Evolutionary conservation across 2,888 invertebrate species (phyloP).

Genomic region (Caenorhabditis sp.): DNA sequence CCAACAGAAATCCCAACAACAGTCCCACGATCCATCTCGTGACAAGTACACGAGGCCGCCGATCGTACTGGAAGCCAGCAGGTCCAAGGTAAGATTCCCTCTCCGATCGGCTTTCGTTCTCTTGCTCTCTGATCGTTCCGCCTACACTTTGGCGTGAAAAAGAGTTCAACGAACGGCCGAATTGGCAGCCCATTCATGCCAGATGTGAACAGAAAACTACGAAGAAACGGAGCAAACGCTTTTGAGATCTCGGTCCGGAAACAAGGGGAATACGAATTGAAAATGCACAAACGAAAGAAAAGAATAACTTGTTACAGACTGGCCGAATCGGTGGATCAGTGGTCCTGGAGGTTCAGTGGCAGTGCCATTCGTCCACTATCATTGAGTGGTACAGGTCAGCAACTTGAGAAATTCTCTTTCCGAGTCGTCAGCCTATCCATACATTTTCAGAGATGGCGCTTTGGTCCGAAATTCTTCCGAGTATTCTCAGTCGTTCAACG

Average conservation of each 20-base stretch:
- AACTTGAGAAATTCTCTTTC: slow-evolving; percentile 50
- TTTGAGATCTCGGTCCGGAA: background rate
- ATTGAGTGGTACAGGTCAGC: slow-evolving; percentile 78
- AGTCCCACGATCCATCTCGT: slow-evolving; percentile 28
- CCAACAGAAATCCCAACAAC: slow-evolving; percentile 10
- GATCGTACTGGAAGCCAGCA: slow-evolving; percentile 74
- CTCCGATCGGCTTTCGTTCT: background rate
- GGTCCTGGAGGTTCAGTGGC: slow-evolving; percentile 74
- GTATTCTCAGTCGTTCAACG: slow-evolving; percentile 74
- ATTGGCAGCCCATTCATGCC: slow-evolving; percentile 54
- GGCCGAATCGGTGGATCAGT: slow-evolving; percentile 70
- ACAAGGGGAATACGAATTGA: background rate
- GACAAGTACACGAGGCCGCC: slow-evolving; percentile 72
- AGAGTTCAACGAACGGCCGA: slow-evolving; percentile 28
- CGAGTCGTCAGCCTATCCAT: no score
- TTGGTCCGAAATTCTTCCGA: slow-evolving; percentile 63
- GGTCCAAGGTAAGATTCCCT: slow-evolving; percentile 69
- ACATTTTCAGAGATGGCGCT: slow-evolving; percentile 71
- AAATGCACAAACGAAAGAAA: background rate
- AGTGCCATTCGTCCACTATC: slow-evolving; percentile 76
- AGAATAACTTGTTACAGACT: slow-evolving; percentile 44
- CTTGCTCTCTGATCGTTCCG: slow-evolving; percentile 23
- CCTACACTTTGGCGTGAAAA: slow-evolving; percentile 27
- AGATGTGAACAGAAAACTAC: slow-evolving; percentile 28
- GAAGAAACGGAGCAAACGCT: background rate